These are phyloP conservation scores for Electrona antarctica DNA, from an alignment of 2,113 vertebrate genomes.

Conservation along the genomic window DNA sequence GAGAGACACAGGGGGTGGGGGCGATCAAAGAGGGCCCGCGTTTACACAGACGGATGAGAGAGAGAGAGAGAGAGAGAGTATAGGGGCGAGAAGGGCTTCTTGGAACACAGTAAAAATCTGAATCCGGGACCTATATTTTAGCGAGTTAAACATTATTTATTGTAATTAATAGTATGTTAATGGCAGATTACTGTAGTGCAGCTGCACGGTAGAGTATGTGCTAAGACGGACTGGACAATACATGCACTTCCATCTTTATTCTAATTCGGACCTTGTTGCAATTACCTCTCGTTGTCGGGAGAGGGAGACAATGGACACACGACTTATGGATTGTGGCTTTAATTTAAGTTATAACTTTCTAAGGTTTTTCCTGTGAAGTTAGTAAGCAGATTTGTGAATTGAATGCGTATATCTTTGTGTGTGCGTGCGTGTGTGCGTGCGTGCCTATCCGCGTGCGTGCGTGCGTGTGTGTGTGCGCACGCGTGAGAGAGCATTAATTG, in stretches of 20 bases:
- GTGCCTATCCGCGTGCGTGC: too few species aligned
- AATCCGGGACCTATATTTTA: neutral
- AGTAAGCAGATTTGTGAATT: neutral
- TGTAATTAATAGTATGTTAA: neutral
- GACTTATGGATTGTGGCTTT: too few species aligned
- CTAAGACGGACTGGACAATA: neutral
- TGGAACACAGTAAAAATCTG: neutral
- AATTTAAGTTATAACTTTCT: too few species aligned
- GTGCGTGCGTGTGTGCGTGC: neutral
- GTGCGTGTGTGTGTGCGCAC: neutral
- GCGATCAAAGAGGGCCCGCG: conserved; percentile 78
- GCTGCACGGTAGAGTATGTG: conserved; percentile 20
- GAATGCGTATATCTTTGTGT: neutral
- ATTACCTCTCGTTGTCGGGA: too few species aligned
- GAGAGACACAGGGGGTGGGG: conserved; percentile 69
- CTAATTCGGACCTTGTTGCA: too few species aligned
- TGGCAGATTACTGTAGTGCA: conserved; percentile 36
- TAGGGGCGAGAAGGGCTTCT: neutral
- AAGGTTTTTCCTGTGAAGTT: too few species aligned
- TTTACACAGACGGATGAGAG: conserved; percentile 69
- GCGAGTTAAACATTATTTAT: too few species aligned
- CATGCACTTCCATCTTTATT: too few species aligned
- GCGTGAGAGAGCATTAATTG: conserved; percentile 8
- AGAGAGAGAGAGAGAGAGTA: too few species aligned
- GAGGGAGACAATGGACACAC: too few species aligned